These are phyloP conservation scores for Cephus runcator DNA, from an alignment of 2,888 invertebrate genomes.

Conservation along the genomic window DNA sequence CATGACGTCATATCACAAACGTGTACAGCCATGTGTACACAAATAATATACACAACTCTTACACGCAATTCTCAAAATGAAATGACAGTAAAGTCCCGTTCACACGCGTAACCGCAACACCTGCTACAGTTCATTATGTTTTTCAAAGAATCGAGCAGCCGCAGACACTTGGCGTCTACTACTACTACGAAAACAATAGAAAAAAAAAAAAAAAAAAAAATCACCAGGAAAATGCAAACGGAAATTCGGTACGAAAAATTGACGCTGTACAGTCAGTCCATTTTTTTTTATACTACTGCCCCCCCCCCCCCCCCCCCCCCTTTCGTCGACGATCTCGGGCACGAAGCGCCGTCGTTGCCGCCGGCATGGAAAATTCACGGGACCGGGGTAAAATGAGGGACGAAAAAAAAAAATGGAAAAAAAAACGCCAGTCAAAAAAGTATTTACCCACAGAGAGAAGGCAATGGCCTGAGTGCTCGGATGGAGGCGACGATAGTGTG, in stretches of 20 bases:
- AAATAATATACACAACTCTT: not conserved
- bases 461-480: not conserved
- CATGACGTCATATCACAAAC: not conserved
- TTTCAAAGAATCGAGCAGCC: not conserved
- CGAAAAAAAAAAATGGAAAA: not conserved
- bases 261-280: not conserved
- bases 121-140: not conserved
- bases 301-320: not conserved
- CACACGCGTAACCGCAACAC: not conserved
- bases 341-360: not conserved
- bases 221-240: too few relatives aligned
- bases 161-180: not conserved
- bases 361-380: not conserved
- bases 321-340: too few relatives aligned
- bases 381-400: not conserved
- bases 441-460: not conserved
- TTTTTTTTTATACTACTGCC: not conserved
- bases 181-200: too few relatives aligned
- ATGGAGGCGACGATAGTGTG: not conserved
- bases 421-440: not conserved
- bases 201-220: not conserved
- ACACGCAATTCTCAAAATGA: not conserved
- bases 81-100: not conserved
- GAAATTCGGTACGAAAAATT: not conserved
- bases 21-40: too few relatives aligned